These are phyloP conservation scores for Leiothrix lutea DNA, from an alignment of 2,113 vertebrate species.

Conservation along the genomic window DNA sequence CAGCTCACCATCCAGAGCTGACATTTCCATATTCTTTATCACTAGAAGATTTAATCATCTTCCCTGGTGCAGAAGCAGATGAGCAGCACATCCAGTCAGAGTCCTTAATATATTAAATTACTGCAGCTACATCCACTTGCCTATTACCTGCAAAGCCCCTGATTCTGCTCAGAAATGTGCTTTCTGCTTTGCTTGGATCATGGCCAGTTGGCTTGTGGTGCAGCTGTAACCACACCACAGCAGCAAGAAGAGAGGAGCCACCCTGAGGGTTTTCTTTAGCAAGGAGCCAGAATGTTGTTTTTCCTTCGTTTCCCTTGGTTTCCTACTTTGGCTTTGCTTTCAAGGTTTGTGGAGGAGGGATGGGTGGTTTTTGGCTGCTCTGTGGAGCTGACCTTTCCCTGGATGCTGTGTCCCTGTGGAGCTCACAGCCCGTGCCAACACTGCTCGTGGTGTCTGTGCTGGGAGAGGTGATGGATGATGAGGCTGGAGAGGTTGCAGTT, in stretches of 20 bases:
- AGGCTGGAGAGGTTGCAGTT: not conserved
- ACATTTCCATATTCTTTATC: not conserved
- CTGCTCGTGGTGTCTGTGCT: not conserved
- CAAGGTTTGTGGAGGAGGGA: not conserved
- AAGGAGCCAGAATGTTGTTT: not conserved
- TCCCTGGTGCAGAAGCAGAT: not conserved
- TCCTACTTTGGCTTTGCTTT: not conserved
- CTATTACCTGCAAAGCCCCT: not conserved
- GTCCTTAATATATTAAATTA: not conserved
- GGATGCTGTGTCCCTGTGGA: not conserved
- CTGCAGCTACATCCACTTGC: not conserved
- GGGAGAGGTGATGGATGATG: not conserved
- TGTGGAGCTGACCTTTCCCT: not conserved
- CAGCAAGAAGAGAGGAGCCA: not conserved
- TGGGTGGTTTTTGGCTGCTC: not conserved
- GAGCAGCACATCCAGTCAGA: not conserved
- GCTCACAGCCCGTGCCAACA: accelerated
- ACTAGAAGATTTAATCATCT: not conserved
- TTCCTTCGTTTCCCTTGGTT: not conserved
- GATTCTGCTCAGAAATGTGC: not conserved
- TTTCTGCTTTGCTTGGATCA: not conserved
- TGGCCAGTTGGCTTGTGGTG: not conserved
- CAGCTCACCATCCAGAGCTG: not conserved
- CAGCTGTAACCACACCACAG: not conserved
- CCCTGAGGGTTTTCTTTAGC: slow-evolving; percentile 44